Base-by-base conservation (phyloP, 2,888 invertebrate genomes). In the Ferrisia virgata region DNA sequence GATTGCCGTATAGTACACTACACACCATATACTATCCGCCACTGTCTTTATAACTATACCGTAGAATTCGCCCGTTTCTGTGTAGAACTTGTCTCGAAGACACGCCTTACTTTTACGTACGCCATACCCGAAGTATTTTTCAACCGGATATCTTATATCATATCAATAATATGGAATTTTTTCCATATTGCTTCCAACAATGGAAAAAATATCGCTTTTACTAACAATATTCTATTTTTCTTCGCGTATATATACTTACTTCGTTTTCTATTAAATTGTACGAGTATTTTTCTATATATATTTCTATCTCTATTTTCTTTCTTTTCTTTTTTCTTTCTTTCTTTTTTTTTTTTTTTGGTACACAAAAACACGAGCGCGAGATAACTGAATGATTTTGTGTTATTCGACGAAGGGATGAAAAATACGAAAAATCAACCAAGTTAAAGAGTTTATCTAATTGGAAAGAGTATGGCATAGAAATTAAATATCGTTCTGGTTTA, bases 111-210 rank as follows among this genome's bases (percentile, higher is more conserved):
- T 39, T 64, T 82, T 69, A 64, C 82, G 69, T 64, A 64, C 82
- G 64, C 82, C 69, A 64, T 82, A 36, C 18, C 82, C 69, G 36
- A 69, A 76, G 43, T 72, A 43, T 40, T 76, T 83, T 83, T 76
- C 76, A 72, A 76, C 83, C 83, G 83, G 72, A 83, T 83, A 83
- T 83, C 76, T 72, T 72, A 82, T 64, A 82, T 72, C 69, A 81
- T 81, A 81, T 69, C 82, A 82, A 82, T 82, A 82, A 82, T 82
- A 64, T 82, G 22, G 36, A 58, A 64, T 64, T 64, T 36, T 53
- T 58, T 58, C 64, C 11, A 64, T 64, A 64, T 58, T 82, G 82
- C 82, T 82, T 64, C 58, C 58, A 82, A 82, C 82, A 82, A 82
- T 82, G 64, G 64, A 31, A 82, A 80, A 82, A 64, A 82, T 82